Base-by-base conservation (phyloP, 2,888 invertebrate species). In the Volucella inflata region DNA sequence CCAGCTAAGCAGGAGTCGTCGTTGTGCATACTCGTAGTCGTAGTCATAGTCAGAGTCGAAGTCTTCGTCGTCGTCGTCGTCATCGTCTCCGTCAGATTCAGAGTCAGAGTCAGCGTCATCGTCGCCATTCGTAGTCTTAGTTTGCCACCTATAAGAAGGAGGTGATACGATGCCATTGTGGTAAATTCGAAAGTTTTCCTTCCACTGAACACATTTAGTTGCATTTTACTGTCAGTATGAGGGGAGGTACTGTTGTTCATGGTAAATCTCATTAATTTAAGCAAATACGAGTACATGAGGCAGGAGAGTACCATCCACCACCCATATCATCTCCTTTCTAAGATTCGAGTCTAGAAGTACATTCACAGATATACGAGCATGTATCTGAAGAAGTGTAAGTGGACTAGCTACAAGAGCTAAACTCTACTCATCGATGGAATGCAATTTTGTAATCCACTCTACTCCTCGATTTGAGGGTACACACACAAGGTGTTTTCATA, bases 261-360 rank as follows among this genome's bases (percentile, higher is more conserved):
- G 82, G 87, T 70, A 87, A 87, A 87, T 87, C 87, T 87, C 87
- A 87, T 87, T 87, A 82, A 87, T 87, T 87, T 82, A 82, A 82
- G 78, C 87, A 87, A 87, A 87, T 82, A n/a, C n/a, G n/a, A n/a
- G n/a, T n/a, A 78, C 72, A 78, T 21, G 57, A 44, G 67, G 44
- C 67, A 57, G 65, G 53, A 50, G 62, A 72, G 8, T 10, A 53
- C 21, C 51, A 21, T 21, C 2, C 4, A 21, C 21, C 21, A 21
- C 30, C 30, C 38, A 30, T 30, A 6, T 30, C 30, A 30, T 30
- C 30, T 30, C 30, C 30, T 30, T 30, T 6, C 30, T 30, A 30
- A 30, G 30, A 30, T 30, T 30, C 30, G 6, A 30, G 30, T 30
- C 30, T 30, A 30, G 4, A 30, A 30, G 30, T 30, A 30, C 30